Percentiles rank a stretch among this genome's conserved stretches.
These are phyloP conservation scores for Drosophila nasuta DNA, from an alignment of 1,140 invertebrate genomes.

Conservation along the genomic window DNA sequence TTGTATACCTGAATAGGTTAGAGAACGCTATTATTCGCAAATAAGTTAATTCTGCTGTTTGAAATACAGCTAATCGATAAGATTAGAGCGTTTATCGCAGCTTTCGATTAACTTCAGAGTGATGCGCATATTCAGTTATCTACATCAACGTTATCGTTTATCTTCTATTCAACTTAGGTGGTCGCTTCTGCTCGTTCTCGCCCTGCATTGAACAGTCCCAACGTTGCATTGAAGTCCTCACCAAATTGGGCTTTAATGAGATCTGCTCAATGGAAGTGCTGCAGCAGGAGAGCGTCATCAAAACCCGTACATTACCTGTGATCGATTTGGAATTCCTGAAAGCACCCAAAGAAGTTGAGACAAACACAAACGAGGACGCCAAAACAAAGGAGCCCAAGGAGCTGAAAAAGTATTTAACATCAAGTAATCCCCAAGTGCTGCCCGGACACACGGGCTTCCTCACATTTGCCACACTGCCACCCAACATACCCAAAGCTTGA, in stretches of 20 bases:
- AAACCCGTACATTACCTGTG: slow-evolving; percentile 89
- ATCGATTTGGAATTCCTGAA: slow-evolving; percentile 89
- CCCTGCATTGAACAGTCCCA: slow-evolving; percentile 99
- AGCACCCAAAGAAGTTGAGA: slow-evolving; percentile 84
- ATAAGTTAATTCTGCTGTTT: too few relatives aligned
- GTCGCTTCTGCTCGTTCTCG: slow-evolving; percentile 97
- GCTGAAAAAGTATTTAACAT: slow-evolving; percentile 88
- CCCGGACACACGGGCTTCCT: slow-evolving; percentile 98
- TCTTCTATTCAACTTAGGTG: slow-evolving; percentile 87
- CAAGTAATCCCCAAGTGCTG: slow-evolving; percentile 88
- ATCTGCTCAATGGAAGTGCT: slow-evolving; percentile 95
- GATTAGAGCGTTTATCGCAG: too few relatives aligned
- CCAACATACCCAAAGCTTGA: slow-evolving; percentile 84
- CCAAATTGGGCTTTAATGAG: slow-evolving; percentile 91
- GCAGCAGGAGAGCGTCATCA: slow-evolving; percentile 92
- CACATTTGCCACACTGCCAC: slow-evolving; percentile 94
- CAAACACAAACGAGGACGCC: slow-evolving; percentile 41
- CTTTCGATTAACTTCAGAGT: too few relatives aligned
- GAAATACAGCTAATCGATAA: too few relatives aligned
- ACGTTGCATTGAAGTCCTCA: slow-evolving; percentile 90
- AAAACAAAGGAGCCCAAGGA: slow-evolving; percentile 83
- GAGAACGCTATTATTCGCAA: too few relatives aligned
- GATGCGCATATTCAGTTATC: background rate
- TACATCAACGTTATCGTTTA: background rate
- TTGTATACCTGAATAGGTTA: too few relatives aligned